Evolutionary conservation across 2,888 invertebrate species (phyloP), one percentile per base, ranked within the genome.

Genomic region (Eristalis tenax): DNA sequence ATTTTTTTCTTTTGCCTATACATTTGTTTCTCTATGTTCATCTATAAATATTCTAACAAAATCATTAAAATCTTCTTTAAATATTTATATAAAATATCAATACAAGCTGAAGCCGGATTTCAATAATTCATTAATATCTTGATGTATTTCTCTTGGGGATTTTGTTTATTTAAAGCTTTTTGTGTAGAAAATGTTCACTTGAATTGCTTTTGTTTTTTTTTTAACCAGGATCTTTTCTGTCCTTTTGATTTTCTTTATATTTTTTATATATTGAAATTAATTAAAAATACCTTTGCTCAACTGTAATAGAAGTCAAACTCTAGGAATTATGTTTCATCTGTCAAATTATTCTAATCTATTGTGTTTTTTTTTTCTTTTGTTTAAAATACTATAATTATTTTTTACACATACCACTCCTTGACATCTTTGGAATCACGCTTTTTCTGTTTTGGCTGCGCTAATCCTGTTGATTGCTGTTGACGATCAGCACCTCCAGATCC

Each of bases 381-480:
- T 69, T 71, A 32, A 76, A 83, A 83, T 79, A 68, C 79, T 87
- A 74, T 22, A 43, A 69, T 43, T 87, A 87, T 70, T 88, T 50
- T 91, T 95, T 96, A 98, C 93, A 98, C 98, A 93, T 98, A 98
- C 98, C 98, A 98, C 95, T 98, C 98, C 94, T 98, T 98, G 92
- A 98, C 97, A 92, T 98, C 97, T 94, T 97, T 97, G 88, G 96
- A 95, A 92, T 96, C 95, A 88, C 95, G 95, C 91, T 97, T 97
- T 93, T 96, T 94, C 82, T 94, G 94, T 91, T 94, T 93, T 23
- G 93, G 92, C 57, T 94, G 93, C 68, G 94, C 93, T 77, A 93
- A 89, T 70, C 94, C 93, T 10, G 93, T 91, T 91, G 91, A 88
- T 65, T 91, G 91, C 88, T 92, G n/a, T n/a, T n/a, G 91, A 61